phyloP scores from a whole-genome alignment of 2,888 invertebrate genomes.

The Zaprionus bogoriensis region DNA sequence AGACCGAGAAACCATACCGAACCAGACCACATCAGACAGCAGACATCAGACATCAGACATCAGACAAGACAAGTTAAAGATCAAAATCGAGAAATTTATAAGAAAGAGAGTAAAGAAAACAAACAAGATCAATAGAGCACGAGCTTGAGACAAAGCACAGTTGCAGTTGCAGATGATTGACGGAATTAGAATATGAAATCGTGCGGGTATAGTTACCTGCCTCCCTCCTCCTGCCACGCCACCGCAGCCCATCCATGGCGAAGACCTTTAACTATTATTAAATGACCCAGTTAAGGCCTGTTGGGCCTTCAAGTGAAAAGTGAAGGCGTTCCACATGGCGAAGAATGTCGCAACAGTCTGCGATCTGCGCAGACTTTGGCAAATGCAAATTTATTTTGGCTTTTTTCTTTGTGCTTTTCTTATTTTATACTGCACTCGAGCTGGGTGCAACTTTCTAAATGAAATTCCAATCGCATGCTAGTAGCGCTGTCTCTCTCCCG shows the following conservation, averaged over 20 bases:
- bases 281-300: conserved; percentile 74
- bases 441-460: conserved; percentile 73
- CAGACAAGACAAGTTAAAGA: conserved; percentile 74
- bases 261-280: conserved; percentile 60
- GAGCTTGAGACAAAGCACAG: conserved; percentile 36
- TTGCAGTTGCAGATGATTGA: conserved; percentile 77
- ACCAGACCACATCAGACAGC: not conserved
- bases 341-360: conserved; percentile 71
- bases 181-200: conserved; percentile 79
- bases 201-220: conserved; percentile 34
- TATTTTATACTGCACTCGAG: conserved; percentile 18
- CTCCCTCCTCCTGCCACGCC: not conserved
- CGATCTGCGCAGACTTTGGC: conserved; percentile 26
- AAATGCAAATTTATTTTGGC: conserved; percentile 67
- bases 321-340: conserved; percentile 60
- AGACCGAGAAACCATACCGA: too few species aligned
- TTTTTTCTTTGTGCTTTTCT: conserved; percentile 1
- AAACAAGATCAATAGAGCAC: conserved; percentile 69
- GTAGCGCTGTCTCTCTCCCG: conserved; percentile 13
- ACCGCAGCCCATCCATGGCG: not conserved
- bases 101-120: conserved; percentile 20
- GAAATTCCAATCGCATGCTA: conserved; percentile 59
- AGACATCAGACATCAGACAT: too few species aligned
- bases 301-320: conserved; percentile 60
- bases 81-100: conserved; percentile 65